phyloP scores from a whole-genome alignment of 2,113 vertebrate genomes.

The Hucho hucho region DNA sequence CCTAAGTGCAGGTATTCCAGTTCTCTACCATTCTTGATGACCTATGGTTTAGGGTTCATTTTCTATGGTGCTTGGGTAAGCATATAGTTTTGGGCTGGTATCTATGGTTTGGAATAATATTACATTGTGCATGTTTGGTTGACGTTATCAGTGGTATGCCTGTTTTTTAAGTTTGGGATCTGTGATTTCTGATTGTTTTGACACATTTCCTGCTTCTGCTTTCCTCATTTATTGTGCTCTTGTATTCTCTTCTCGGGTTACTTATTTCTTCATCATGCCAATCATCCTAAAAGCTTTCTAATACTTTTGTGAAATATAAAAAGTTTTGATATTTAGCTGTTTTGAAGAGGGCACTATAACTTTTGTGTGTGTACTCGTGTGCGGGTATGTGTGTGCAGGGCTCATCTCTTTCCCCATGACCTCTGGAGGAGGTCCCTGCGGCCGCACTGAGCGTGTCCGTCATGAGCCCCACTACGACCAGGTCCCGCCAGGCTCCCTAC shows the following conservation, averaged over 20 bases:
- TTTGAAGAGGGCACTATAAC: background rate
- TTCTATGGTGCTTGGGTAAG: constrained; percentile 5
- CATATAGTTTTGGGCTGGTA: background rate
- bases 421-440: constrained; percentile 59
- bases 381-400: constrained; percentile 49
- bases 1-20: no score
- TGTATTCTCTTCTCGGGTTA: no score
- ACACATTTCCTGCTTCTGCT: background rate
- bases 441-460: constrained; percentile 66
- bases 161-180: background rate
- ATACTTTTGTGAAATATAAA: background rate
- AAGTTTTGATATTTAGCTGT: background rate
- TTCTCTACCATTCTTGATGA: no score
- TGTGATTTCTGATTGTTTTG: background rate
- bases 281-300: background rate
- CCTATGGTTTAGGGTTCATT: no score
- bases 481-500: constrained; percentile 59
- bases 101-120: background rate
- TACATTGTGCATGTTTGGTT: background rate
- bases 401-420: constrained; percentile 70
- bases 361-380: background rate
- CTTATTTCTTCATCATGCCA: background rate
- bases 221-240: background rate
- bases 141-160: background rate
- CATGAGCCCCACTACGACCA: constrained; percentile 70